Percentiles rank a stretch among this genome's conserved stretches.
Conservation (phyloP, 2,797 vertebrate genomes). For the Oreochromis grahami region DNA sequence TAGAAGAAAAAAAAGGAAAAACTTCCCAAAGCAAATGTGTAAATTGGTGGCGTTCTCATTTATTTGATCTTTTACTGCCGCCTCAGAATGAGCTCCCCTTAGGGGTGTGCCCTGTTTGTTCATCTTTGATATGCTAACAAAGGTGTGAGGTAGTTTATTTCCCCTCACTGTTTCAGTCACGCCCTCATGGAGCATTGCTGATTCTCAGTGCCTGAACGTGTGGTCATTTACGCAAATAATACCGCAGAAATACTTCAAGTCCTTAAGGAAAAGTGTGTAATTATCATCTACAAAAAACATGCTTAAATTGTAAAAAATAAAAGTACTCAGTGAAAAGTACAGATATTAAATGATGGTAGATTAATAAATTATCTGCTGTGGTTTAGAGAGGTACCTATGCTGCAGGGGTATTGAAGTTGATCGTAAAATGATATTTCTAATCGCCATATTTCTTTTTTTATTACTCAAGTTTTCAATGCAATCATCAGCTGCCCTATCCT, state of each 20-base stretch:
- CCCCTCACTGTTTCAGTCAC: background rate
- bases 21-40: background rate
- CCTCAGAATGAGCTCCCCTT: background rate
- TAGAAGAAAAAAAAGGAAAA: fast-evolving
- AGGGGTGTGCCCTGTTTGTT: background rate
- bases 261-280: background rate
- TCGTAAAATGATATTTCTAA: background rate
- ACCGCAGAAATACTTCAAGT: background rate
- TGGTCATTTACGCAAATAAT: background rate
- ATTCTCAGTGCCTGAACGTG: fast-evolving
- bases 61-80: background rate
- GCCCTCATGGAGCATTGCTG: background rate
- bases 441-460: background rate
- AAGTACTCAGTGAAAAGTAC: background rate
- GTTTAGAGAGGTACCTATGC: background rate
- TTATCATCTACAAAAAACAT: background rate
- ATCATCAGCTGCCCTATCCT: background rate
- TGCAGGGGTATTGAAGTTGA: fast-evolving
- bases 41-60: background rate
- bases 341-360: background rate
- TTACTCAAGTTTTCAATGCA: background rate
- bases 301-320: background rate
- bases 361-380: background rate
- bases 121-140: slow-evolving; percentile 19
- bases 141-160: background rate